A percentile compares a stretch with the other conserved stretches of the same genome.
phyloP scores from a whole-genome alignment of 2,797 vertebrate species.

The Myotis findleyi region DNA sequence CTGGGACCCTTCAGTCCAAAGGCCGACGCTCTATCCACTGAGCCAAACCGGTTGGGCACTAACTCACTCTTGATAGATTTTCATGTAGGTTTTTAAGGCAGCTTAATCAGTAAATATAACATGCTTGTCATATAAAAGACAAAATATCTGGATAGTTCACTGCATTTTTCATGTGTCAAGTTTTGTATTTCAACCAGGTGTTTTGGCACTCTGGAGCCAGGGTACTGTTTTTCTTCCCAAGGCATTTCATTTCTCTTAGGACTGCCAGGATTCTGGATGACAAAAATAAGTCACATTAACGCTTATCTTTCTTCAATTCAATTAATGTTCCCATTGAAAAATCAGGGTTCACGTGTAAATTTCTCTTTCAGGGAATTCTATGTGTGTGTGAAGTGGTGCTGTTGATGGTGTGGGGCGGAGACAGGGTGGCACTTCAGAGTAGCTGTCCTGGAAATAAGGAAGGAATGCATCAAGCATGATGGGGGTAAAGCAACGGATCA shows the following conservation, averaged over 20 bases:
- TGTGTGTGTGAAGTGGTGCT: not conserved
- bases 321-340: slow-evolving; percentile 63
- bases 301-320: slow-evolving; percentile 46
- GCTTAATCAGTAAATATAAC: slow-evolving; percentile 1
- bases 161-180: slow-evolving; percentile 18
- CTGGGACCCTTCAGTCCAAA: too few relatives aligned
- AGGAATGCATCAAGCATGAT: not conserved
- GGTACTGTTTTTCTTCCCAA: not conserved
- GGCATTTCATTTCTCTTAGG: slow-evolving; percentile 43
- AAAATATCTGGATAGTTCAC: not conserved
- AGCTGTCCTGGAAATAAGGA: slow-evolving; percentile 40
- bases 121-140: slow-evolving; percentile 19
- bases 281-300: slow-evolving; percentile 14
- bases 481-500: not conserved
- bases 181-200: slow-evolving; percentile 55
- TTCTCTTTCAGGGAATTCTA: slow-evolving; percentile 3
- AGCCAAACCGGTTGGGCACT: not conserved
- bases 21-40: too few relatives aligned
- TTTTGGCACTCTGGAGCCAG: slow-evolving; percentile 25
- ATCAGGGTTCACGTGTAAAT: not conserved
- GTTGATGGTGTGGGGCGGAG: not conserved
- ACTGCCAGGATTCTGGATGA: slow-evolving; percentile 38
- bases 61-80: not conserved
- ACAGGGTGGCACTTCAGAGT: not conserved
- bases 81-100: not conserved